Percentiles rank a stretch among this genome's conserved stretches.
These are phyloP conservation scores for Aythya baeri DNA, from an alignment of 2,113 vertebrate genomes.

Conservation along the genomic window DNA sequence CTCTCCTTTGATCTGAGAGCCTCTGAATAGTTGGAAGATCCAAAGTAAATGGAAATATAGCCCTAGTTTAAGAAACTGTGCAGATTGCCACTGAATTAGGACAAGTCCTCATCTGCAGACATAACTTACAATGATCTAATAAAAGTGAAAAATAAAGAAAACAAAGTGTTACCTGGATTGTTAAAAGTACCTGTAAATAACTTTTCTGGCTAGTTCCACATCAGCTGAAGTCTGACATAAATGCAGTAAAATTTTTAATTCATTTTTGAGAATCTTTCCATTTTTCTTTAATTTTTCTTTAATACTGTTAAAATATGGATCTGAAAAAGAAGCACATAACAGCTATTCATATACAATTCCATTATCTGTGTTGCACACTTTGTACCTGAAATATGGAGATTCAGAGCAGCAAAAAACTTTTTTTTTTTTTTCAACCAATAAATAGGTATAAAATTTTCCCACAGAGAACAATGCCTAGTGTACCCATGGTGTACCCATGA, in stretches of 20 bases:
- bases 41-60: background rate
- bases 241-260: constrained; percentile 87
- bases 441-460: background rate
- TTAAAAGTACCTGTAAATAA: constrained; percentile 84
- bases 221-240: constrained; percentile 86
- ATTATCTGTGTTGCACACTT: background rate
- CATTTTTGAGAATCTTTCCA: constrained; percentile 81
- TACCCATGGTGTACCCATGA: background rate
- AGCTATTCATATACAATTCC: background rate
- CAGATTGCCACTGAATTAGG: background rate
- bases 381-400: background rate
- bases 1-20: background rate
- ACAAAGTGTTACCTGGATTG: background rate
- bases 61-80: background rate
- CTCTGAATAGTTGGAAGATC: background rate
- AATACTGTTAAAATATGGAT: constrained; percentile 79
- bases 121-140: background rate
- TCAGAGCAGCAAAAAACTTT: background rate
- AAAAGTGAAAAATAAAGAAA: background rate
- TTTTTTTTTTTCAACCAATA: background rate
- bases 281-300: constrained; percentile 83
- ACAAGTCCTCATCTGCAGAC: background rate
- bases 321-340: constrained; percentile 74
- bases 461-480: background rate
- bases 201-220: constrained; percentile 81